These are phyloP conservation scores for Plectrocnemia conspersa DNA, from an alignment of 1,140 invertebrate species.

Conservation along the genomic window DNA sequence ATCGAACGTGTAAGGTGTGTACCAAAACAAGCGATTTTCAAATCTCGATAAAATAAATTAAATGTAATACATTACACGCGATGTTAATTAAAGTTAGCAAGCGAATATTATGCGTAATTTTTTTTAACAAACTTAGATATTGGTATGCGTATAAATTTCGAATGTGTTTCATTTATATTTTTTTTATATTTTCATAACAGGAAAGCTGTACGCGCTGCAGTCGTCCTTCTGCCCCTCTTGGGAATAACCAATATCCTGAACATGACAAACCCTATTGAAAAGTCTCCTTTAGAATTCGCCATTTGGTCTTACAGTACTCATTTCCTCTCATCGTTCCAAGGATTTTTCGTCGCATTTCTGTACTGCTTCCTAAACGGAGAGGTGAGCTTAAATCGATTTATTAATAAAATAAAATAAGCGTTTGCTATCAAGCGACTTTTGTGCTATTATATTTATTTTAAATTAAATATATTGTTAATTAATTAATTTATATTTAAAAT, in stretches of 20 bases:
- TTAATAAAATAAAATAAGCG: not conserved
- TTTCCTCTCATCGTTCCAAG: slow-evolving; percentile 80
- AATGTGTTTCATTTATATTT: slow-evolving; percentile 6
- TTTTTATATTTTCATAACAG: slow-evolving; percentile 47
- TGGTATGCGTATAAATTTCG: not conserved
- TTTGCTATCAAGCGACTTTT: too few relatives aligned
- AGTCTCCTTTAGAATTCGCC: slow-evolving; percentile 65
- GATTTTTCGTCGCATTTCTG: slow-evolving; percentile 76
- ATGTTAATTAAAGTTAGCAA: not conserved
- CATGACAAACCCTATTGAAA: slow-evolving; percentile 63
- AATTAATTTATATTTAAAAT: too few relatives aligned
- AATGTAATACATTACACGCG: not conserved
- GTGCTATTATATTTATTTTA: not conserved
- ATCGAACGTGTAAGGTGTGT: slow-evolving; percentile 73
- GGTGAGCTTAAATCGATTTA: slow-evolving; percentile 50
- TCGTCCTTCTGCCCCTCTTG: slow-evolving; percentile 75
- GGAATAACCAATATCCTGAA: slow-evolving; percentile 75
- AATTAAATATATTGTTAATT: not conserved
- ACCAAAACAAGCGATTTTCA: slow-evolving; percentile 4
- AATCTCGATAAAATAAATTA: not conserved
- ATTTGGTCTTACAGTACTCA: slow-evolving; percentile 77
- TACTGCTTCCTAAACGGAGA: slow-evolving; percentile 89
- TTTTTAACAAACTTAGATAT: not conserved
- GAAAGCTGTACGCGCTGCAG: slow-evolving; percentile 73
- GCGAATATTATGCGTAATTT: not conserved